Evolutionary conservation across 2,888 invertebrate species (phyloP).

Genomic region (Ectemnius lituratus): DNA sequence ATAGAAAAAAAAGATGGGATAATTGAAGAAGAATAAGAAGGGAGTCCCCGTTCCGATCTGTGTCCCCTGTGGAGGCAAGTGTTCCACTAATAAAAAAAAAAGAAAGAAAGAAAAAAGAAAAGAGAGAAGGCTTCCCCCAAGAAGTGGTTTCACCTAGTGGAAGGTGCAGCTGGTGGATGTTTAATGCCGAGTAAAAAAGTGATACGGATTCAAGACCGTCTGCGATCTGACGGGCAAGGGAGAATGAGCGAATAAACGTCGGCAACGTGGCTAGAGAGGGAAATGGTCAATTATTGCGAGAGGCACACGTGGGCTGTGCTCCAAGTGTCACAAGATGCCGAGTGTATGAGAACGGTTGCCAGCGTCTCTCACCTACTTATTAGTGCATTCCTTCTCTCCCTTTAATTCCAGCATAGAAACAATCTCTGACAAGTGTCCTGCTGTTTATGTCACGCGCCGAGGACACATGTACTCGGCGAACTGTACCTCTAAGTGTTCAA

Average conservation of each 20-base stretch:
- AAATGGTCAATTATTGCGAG: conserved; percentile 69
- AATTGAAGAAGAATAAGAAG: no score
- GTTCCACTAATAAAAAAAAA: conserved; percentile 3
- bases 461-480: no score
- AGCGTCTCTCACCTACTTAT: conserved; percentile 56
- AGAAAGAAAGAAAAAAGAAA: no score
- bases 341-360: conserved; percentile 23
- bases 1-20: no score
- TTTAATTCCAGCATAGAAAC: neutral
- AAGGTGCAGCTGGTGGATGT: no score
- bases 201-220: conserved; percentile 66
- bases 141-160: conserved; percentile 3
- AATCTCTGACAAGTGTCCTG: no score
- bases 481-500: no score
- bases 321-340: conserved; percentile 39
- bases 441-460: no score
- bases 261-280: conserved; percentile 59
- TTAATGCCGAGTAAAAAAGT: conserved; percentile 9
- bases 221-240: conserved; percentile 41
- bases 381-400: neutral
- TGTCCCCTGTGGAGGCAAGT: neutral
- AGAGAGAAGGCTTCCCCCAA: conserved; percentile 4
- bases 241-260: conserved; percentile 22
- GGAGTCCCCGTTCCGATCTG: neutral
- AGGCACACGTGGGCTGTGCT: conserved; percentile 64